Evolutionary conservation across 2,888 invertebrate genomes (phyloP).

Genomic region (Agriopis leucophaearia): DNA sequence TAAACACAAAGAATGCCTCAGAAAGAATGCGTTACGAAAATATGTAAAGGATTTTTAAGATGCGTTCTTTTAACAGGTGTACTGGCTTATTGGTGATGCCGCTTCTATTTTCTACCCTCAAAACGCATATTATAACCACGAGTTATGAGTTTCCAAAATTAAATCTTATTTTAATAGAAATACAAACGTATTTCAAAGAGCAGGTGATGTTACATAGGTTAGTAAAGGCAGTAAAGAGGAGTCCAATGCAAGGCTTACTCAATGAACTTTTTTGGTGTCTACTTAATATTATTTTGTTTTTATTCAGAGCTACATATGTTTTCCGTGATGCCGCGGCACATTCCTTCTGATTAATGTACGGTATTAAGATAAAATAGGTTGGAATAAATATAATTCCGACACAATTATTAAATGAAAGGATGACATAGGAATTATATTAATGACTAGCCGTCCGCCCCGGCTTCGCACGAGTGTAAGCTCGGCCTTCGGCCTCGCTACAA

Average conservation of each 20-base stretch:
- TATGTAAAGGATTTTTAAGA: constrained; percentile 77
- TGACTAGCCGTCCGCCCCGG: too few relatives aligned
- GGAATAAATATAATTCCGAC: neutral
- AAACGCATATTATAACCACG: constrained; percentile 13
- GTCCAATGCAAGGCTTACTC: constrained; percentile 69
- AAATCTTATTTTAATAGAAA: neutral
- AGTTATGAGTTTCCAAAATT: constrained; percentile 10
- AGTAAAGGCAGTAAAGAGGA: constrained; percentile 39
- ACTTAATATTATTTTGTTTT: constrained; percentile 83
- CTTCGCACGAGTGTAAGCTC: too few relatives aligned
- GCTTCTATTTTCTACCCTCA: constrained; percentile 28
- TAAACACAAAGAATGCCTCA: constrained; percentile 72
- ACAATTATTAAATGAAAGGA: neutral
- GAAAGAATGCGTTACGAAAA: constrained; percentile 79
- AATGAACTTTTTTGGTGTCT: constrained; percentile 73
- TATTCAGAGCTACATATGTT: constrained; percentile 77
- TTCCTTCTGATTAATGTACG: constrained; percentile 77
- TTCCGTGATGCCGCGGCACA: constrained; percentile 69
- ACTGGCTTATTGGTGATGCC: constrained; percentile 57
- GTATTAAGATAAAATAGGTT: constrained; percentile 44
- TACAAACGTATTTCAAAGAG: constrained; percentile 43
- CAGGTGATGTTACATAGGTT: neutral
- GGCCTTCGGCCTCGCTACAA: too few relatives aligned
- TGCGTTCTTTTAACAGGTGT: constrained; percentile 77
- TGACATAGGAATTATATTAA: neutral